These are phyloP conservation scores for Diorhabda sublineata DNA, from an alignment of 1,140 invertebrate genomes.

Conservation along the genomic window DNA sequence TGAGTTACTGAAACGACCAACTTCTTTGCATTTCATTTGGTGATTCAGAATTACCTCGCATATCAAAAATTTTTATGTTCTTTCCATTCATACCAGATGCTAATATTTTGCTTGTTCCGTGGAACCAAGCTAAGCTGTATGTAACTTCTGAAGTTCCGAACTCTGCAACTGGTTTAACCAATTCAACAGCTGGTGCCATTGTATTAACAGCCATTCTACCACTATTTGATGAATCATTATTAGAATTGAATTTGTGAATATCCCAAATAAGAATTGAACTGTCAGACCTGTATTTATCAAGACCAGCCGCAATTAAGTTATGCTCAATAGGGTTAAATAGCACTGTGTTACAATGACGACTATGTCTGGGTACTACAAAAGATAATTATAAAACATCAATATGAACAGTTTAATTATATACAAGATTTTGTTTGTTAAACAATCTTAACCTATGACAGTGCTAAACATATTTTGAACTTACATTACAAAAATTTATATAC, in stretches of 20 bases:
- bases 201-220: slow-evolving; percentile 25
- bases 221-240: slow-evolving; percentile 40
- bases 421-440: no score
- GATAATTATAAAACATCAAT: slow-evolving; percentile 3
- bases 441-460: no score
- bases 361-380: slow-evolving; percentile 68
- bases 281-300: slow-evolving; percentile 83
- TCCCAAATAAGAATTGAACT: slow-evolving; percentile 80
- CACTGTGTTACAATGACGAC: slow-evolving; percentile 80
- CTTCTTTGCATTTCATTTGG: neutral
- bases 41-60: slow-evolving; percentile 66
- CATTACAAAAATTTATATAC: no score
- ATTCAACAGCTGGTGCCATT: slow-evolving; percentile 41
- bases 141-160: slow-evolving; percentile 75
- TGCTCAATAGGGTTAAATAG: slow-evolving; percentile 84
- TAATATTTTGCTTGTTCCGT: slow-evolving; percentile 66
- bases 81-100: slow-evolving; percentile 86
- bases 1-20: neutral
- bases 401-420: neutral
- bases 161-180: slow-evolving; percentile 57
- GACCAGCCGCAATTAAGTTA: slow-evolving; percentile 76
- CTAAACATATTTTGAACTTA: no score
- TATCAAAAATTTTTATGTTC: slow-evolving; percentile 84
- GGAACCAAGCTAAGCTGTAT: slow-evolving; percentile 83
- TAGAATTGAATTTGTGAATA: slow-evolving; percentile 54